Conservation (phyloP, 2,113 vertebrate species). For the Ctenodactylus gundi region DNA sequence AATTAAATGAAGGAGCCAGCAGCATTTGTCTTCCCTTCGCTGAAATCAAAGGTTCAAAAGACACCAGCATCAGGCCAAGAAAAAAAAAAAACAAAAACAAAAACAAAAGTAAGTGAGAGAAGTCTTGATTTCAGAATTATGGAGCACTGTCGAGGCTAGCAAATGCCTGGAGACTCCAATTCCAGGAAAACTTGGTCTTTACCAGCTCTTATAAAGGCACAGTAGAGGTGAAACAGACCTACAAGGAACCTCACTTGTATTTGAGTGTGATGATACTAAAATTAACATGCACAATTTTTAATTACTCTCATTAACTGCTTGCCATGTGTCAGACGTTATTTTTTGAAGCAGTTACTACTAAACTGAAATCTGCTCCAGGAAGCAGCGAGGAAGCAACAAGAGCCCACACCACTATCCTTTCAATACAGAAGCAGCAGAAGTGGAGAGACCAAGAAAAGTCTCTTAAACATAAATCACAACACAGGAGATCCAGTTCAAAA, state of each 20-base stretch:
- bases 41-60: not conserved
- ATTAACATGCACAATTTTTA: not conserved
- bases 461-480: not conserved
- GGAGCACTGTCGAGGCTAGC: not conserved
- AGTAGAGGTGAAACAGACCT: not conserved
- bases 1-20: not conserved
- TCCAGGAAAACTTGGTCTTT: not conserved
- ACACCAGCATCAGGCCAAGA: not conserved
- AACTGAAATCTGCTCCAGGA: not conserved
- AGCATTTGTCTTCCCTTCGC: not conserved
- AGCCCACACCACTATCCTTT: not conserved
- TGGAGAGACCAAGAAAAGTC: not conserved
- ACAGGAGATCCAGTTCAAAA: not conserved
- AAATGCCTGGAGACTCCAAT: not conserved
- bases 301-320: not conserved
- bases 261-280: not conserved
- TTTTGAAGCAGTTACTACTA: not conserved
- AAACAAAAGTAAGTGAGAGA: not conserved
- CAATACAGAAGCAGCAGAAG: not conserved
- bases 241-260: not conserved
- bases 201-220: not conserved
- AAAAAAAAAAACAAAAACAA: not conserved
- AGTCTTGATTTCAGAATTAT: not conserved
- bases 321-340: not conserved
- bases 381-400: not conserved